Percentiles rank a stretch among this genome's conserved stretches.
Evolutionary conservation across 1,140 invertebrate species (phyloP).

Genomic region (Batillaria attramentaria): DNA sequence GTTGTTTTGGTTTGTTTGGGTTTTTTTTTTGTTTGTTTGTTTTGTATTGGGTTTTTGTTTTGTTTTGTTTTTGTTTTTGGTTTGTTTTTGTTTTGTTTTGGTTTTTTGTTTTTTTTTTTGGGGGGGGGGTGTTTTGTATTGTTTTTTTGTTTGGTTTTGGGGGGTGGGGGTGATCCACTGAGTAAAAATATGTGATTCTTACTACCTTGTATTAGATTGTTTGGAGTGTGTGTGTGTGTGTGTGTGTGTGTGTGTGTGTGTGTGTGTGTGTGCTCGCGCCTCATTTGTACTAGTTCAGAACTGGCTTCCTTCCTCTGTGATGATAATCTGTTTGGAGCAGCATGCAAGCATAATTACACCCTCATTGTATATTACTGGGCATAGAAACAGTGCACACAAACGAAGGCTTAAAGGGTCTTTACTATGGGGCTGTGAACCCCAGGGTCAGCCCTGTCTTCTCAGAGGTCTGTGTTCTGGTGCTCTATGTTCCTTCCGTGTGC

Average conservation of each 20-base stretch:
- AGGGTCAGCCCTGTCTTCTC: too few species aligned
- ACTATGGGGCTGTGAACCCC: too few species aligned
- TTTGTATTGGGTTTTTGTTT: not conserved
- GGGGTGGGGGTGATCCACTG: not conserved
- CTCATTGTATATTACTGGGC: too few species aligned
- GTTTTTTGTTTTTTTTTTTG: not conserved
- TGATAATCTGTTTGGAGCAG: too few species aligned
- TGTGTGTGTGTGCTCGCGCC: conserved; percentile 1
- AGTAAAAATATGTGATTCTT: not conserved
- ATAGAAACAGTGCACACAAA: too few species aligned
- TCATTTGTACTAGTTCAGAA: too few species aligned
- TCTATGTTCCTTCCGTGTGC: too few species aligned
- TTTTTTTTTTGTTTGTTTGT: not conserved
- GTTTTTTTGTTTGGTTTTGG: not conserved
- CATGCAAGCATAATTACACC: too few species aligned
- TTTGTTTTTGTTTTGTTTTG: not conserved
- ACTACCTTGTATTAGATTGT: not conserved
- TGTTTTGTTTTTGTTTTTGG: not conserved
- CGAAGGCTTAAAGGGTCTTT: too few species aligned
- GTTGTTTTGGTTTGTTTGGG: not conserved
- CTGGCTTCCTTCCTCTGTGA: too few species aligned
- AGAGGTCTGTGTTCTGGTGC: too few species aligned
- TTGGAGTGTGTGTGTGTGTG: not conserved
- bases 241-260: not conserved
- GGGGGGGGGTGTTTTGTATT: not conserved